phyloP scores from a whole-genome alignment of 2,113 vertebrate genomes.

The Syngnathus typhle region DNA sequence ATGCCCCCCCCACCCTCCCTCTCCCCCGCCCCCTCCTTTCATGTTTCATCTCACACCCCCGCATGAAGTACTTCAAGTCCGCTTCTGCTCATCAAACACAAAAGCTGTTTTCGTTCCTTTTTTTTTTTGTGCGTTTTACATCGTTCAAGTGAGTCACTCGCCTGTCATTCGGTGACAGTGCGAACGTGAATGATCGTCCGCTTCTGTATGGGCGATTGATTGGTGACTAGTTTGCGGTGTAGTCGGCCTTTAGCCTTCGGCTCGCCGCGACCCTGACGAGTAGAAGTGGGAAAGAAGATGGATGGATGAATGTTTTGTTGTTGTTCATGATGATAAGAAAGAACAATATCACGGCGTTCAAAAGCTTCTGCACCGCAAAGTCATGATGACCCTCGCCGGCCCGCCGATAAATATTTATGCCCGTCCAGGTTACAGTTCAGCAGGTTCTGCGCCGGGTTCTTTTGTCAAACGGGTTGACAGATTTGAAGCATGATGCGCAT shows the following conservation, averaged over 20 bases:
- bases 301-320: background rate
- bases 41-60: constrained; percentile 32
- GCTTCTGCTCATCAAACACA: constrained; percentile 2
- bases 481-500: constrained; percentile 48
- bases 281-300: background rate
- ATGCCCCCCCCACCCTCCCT: constrained; percentile 18
- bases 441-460: constrained; percentile 41
- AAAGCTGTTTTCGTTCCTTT: constrained; percentile 2
- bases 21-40: constrained; percentile 5
- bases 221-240: background rate
- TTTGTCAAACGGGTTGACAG: constrained; percentile 60
- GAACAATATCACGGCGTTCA: constrained; percentile 14
- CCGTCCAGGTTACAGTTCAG: constrained; percentile 43
- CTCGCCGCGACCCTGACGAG: background rate
- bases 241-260: background rate
- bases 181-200: background rate
- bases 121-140: constrained; percentile 4
- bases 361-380: constrained; percentile 32
- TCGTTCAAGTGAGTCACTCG: constrained; percentile 9
- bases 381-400: constrained; percentile 46
- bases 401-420: constrained; percentile 62
- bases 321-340: background rate
- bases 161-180: background rate
- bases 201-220: background rate
- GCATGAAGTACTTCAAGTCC: background rate